Conservation (phyloP, 2,113 vertebrate genomes). For the Gallinago jamesoni region DNA sequence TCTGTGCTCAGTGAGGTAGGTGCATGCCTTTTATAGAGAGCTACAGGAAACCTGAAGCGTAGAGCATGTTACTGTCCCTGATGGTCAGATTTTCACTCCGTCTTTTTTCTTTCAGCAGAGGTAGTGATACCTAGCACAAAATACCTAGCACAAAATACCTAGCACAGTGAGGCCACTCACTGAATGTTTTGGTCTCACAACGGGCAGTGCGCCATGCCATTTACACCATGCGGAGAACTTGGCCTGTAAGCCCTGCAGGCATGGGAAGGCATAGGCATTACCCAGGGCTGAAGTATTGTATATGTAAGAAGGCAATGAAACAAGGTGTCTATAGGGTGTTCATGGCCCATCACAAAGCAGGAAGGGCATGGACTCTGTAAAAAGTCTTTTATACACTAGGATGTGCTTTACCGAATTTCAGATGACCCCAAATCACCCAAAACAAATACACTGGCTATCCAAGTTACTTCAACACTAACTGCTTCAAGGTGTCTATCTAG, state of each 20-base stretch:
- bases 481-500: neutral
- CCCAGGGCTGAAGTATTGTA: neutral
- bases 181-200: neutral
- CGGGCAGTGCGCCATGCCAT: neutral
- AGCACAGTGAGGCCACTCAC: neutral
- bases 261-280: neutral
- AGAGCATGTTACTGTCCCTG: neutral
- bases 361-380: accelerated
- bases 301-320: neutral
- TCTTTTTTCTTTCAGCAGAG: neutral
- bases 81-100: accelerated
- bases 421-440: neutral
- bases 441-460: accelerated
- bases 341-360: neutral
- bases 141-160: neutral
- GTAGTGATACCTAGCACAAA: neutral
- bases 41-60: neutral
- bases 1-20: neutral
- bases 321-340: neutral
- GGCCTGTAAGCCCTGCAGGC: neutral
- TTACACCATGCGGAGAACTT: neutral
- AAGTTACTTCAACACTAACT: neutral
- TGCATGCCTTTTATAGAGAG: neutral
- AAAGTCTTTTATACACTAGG: neutral
- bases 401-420: neutral